Conservation (phyloP, 1,140 invertebrate species). For the Solen grandis region DNA sequence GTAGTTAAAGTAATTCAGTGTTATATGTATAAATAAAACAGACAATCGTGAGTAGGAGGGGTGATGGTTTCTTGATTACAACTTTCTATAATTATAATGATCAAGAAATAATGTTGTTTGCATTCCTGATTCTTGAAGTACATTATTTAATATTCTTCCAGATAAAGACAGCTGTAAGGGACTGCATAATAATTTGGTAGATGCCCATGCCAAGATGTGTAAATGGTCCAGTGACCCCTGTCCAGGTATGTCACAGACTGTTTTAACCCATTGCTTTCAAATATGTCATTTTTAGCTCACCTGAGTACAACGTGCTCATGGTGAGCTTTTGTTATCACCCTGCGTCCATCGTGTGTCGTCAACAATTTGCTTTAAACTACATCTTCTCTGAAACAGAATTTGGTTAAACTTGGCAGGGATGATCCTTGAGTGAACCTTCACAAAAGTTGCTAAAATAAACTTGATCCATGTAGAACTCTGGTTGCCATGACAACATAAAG, state of each 20-base stretch:
- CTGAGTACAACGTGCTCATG: no score
- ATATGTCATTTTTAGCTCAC: background rate
- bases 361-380: no score
- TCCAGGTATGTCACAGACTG: slow-evolving; percentile 34
- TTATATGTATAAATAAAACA: background rate
- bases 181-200: slow-evolving; percentile 52
- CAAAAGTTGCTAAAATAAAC: no score
- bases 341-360: no score
- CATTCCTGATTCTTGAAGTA: background rate
- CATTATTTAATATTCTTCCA: slow-evolving; percentile 23
- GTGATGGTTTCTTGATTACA: background rate
- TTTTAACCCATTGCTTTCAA: background rate
- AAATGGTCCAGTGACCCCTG: slow-evolving; percentile 31
- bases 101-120: background rate
- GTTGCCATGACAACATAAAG: no score
- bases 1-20: background rate
- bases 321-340: no score
- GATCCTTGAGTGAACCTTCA: no score
- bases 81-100: background rate
- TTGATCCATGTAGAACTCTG: no score
- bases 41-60: no score
- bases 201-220: slow-evolving; percentile 36
- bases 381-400: no score
- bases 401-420: no score
- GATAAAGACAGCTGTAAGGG: slow-evolving; percentile 61